A percentile compares a stretch with the other conserved stretches of the same genome.
Evolutionary conservation across 2,797 vertebrate genomes (phyloP).

Genomic region (Limosa lapponica): DNA sequence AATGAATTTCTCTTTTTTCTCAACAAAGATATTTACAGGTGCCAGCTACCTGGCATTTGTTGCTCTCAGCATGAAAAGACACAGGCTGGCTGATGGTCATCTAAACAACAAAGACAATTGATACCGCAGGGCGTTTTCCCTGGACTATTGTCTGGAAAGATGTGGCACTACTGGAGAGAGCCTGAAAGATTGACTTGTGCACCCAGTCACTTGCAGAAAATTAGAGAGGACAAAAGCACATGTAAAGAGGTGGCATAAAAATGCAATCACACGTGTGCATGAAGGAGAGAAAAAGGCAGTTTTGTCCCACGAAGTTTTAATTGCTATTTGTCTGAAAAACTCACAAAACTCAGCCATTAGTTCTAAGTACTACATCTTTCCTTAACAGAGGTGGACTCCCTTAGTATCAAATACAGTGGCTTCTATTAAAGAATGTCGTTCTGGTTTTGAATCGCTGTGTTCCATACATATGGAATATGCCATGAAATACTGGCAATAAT

Average conservation of each 20-base stretch:
- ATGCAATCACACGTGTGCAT: neutral
- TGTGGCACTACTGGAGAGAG: neutral
- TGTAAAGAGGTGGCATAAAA: conserved; percentile 1
- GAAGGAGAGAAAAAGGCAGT: neutral
- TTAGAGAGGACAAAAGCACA: neutral
- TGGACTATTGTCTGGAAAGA: neutral
- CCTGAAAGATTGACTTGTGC: neutral
- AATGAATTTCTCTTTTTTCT: neutral
- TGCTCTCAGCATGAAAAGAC: neutral
- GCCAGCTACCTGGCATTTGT: neutral
- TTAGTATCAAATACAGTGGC: neutral
- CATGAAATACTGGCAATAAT: neutral
- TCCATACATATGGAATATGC: neutral
- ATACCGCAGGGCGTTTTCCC: neutral
- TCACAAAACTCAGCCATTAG: neutral
- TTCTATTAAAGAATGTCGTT: fast-evolving
- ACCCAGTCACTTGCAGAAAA: neutral
- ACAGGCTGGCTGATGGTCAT: neutral
- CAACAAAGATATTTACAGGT: neutral
- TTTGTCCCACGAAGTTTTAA: neutral
- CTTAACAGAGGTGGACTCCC: neutral
- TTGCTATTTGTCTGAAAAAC: neutral
- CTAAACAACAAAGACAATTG: neutral
- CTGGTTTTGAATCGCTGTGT: neutral
- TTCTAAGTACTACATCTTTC: neutral